Evolutionary conservation across 2,888 invertebrate species (phyloP), one percentile per base, ranked within the genome.

Genomic region (Eilema depressum): DNA sequence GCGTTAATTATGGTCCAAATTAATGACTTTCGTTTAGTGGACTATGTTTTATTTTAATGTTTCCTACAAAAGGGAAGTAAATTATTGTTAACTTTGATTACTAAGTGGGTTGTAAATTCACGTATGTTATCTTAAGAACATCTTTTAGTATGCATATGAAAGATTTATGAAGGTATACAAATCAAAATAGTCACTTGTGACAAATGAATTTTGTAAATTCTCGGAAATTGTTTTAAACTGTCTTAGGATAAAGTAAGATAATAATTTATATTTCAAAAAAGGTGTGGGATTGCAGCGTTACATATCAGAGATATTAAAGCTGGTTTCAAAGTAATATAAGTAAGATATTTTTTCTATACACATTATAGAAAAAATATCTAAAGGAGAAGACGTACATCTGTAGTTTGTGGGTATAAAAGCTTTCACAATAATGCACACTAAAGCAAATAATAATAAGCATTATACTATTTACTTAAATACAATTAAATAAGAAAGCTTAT

Each of bases 81-180:
- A 61, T 68, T 66, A 70, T n/a, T 5, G 23, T 53, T 53, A n/a
- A 53, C 74, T 75, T 79, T 77, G 0, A 71, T 78, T 73, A 63
- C 63, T 41, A 41, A 20, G 25, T 41, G 41, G 10, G 11, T 41
- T 8, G 20, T 26, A 5, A 11, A 25, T 37, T 25, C 23, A 28
- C 12, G 28, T 61, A 33, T 61, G 20, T 12, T n/a, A 28, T n/a
- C 2, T n/a, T 17, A 4, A 5, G 0, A 20, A 1, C n/a, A 33
- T 23, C 3, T n/a, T 5, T 33, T 61, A 0, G 37, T 25, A 4
- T 63, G n/a, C 10, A n/a, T n/a, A n/a, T n/a, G 10, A 3, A 53
- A n/a, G n/a, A 53, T 53, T 53, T 53, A n/a, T 8, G 53, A 53
- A n/a, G 17, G 20, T 20, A 47, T 47, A 20, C 1, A 47, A 53